Conservation (phyloP, 2,797 vertebrate species). For the Dallia pectoralis region DNA sequence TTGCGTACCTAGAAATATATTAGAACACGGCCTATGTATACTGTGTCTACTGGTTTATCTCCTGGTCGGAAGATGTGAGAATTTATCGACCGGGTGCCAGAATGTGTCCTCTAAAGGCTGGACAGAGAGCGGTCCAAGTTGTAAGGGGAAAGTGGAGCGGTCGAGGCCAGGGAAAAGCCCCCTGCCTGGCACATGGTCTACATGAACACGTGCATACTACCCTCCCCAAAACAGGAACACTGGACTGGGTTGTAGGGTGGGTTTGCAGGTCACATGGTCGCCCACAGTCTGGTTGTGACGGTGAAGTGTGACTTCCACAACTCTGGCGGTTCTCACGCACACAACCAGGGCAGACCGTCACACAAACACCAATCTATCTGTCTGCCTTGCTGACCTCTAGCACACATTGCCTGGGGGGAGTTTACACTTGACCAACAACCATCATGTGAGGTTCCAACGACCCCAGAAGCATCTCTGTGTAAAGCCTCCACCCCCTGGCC, state of each 20-base stretch:
- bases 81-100: slow-evolving; percentile 60
- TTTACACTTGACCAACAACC: background rate
- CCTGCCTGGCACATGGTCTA: background rate
- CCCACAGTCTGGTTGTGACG: background rate
- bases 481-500: slow-evolving; percentile 1
- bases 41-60: slow-evolving; percentile 46
- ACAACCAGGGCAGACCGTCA: background rate
- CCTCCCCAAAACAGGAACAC: background rate
- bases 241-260: background rate
- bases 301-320: background rate
- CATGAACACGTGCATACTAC: background rate
- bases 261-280: background rate
- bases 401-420: background rate
- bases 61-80: slow-evolving; percentile 45
- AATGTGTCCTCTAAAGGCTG: slow-evolving; percentile 46
- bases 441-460: background rate
- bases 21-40: slow-evolving; percentile 15
- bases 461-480: background rate
- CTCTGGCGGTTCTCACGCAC: background rate
- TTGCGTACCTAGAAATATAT: too few relatives aligned
- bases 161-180: background rate
- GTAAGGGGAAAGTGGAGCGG: background rate
- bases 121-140: too few relatives aligned
- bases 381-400: background rate
- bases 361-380: background rate